phyloP scores from a whole-genome alignment of 1,140 invertebrate species.

The Drosophila bocqueti region DNA sequence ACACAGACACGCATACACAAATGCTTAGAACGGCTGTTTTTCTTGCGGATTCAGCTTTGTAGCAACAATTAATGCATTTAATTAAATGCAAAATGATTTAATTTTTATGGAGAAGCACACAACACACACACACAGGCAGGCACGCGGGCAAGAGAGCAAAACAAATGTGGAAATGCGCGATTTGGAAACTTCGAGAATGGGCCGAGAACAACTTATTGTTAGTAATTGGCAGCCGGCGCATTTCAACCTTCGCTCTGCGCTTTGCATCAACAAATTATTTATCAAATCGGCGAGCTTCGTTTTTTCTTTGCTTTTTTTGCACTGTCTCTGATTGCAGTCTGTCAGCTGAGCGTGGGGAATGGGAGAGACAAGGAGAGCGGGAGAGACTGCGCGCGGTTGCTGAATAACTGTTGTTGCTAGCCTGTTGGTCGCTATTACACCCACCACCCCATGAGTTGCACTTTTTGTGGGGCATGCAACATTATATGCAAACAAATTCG shows the following conservation, averaged over 20 bases:
- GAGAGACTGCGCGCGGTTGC: slow-evolving; percentile 56
- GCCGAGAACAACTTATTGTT: slow-evolving; percentile 26
- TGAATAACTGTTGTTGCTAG: slow-evolving; percentile 75
- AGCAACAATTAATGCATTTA: slow-evolving; percentile 66
- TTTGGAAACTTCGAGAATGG: slow-evolving; percentile 71
- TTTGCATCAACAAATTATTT: slow-evolving; percentile 71
- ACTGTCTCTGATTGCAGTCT: slow-evolving; percentile 63
- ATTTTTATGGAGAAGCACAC: slow-evolving; percentile 62
- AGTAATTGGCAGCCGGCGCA: slow-evolving; percentile 37
- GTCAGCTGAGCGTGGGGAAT: slow-evolving; percentile 67
- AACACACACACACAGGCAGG: slow-evolving; percentile 14
- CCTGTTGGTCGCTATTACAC: slow-evolving; percentile 63
- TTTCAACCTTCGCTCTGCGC: slow-evolving; percentile 50
- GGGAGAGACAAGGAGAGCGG: slow-evolving; percentile 6
- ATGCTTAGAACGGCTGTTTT: slow-evolving; percentile 46
- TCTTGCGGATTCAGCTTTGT: slow-evolving; percentile 19
- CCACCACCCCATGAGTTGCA: slow-evolving; percentile 69
- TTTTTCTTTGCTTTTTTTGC: slow-evolving; percentile 40
- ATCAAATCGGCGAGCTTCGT: slow-evolving; percentile 43
- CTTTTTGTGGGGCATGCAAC: slow-evolving; percentile 55
- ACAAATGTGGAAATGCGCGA: slow-evolving; percentile 26
- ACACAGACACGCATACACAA: slow-evolving; percentile 15
- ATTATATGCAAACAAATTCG: background rate
- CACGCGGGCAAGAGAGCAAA: slow-evolving; percentile 23
- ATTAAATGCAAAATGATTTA: slow-evolving; percentile 77